Evolutionary conservation across 2,888 invertebrate genomes (phyloP).

Genomic region (Xylocampa areola): DNA sequence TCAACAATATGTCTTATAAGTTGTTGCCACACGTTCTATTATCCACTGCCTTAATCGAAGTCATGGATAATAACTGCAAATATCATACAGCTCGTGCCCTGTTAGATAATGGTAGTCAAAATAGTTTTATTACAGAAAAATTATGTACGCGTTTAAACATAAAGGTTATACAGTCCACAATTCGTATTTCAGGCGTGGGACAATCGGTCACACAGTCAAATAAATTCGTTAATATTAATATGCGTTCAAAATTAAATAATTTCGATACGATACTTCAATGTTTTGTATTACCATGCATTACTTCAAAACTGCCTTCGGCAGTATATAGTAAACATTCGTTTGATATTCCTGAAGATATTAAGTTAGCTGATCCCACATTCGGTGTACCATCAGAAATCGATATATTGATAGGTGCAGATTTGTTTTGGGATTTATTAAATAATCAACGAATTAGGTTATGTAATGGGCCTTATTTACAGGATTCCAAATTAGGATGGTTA

Average conservation of each 20-base stretch:
- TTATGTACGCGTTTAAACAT: slow-evolving; percentile 31
- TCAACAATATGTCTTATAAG: no score
- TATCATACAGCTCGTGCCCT: slow-evolving; percentile 42
- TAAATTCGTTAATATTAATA: slow-evolving; percentile 29
- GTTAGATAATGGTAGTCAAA: slow-evolving; percentile 48
- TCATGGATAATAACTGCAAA: slow-evolving; percentile 26
- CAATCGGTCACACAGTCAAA: slow-evolving; percentile 33
- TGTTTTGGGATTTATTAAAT: slow-evolving; percentile 10
- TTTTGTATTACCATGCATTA: slow-evolving; percentile 33
- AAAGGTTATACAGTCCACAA: slow-evolving; percentile 33
- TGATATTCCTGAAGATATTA: slow-evolving; percentile 17
- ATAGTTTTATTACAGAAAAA: slow-evolving; percentile 36
- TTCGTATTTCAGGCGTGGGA: slow-evolving; percentile 39
- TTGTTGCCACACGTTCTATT: slow-evolving; percentile 45
- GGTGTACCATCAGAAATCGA: not conserved
- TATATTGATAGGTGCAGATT: slow-evolving; percentile 16
- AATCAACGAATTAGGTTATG: slow-evolving; percentile 7
- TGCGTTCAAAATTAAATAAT: slow-evolving; percentile 27
- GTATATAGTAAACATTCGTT: slow-evolving; percentile 2
- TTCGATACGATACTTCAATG: slow-evolving; percentile 39
- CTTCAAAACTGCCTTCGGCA: slow-evolving; percentile 18
- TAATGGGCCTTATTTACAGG: slow-evolving; percentile 21
- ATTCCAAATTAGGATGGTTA: slow-evolving; percentile 21
- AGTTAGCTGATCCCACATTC: slow-evolving; percentile 11
- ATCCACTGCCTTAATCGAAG: slow-evolving; percentile 49